Base-by-base conservation (phyloP, 2,888 invertebrate species). In the Leptinotarsa haldemani region DNA sequence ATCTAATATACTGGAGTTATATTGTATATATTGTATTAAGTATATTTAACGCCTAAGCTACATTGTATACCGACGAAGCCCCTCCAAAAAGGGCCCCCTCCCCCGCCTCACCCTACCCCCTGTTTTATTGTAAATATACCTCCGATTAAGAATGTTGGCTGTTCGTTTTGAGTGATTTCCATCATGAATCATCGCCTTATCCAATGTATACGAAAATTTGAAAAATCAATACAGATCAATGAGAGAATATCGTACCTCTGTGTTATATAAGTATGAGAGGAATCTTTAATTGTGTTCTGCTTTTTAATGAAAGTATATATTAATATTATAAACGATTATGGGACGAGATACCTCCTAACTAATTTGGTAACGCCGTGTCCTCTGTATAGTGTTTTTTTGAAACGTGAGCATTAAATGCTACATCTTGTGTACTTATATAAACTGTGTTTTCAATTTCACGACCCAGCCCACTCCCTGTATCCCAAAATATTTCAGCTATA, bases 181-280 rank as follows among this genome's bases (percentile, higher is more conserved):
- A 88, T 86, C 88, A 87, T 84, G 85, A 87, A 87, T 88, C 88
- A 87, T 88, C 90, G 92, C 92, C 92, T 92, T 92, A 92, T 90
- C 89, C 90, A 90, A 91, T 91, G 92, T 92, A 92, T 92, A 92
- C 92, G 92, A 91, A 89, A 72, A 71, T 70, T 71, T 46, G 72
- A 79, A 80, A 82, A 87, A 85, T 83, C 83, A 85, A 85, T 84
- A 84, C 83, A 85, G 84, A 85, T 85, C 83, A 84, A 80, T 82
- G 82, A 83, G 80, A 84, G 82, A 85, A 85, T 87, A 87, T 87
- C 87, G 86, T 87, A 88, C 87, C 87, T 88, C 87, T 87, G 85
- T 87, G 87, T 88, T 87, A 86, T 40, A 40, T 86, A 77, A 79
- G 86, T 86, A 87, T 85, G 85, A 86, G 86, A 87, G 87, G 87